Conservation (phyloP, 2,888 invertebrate genomes). For the Tigriopus californicus region DNA sequence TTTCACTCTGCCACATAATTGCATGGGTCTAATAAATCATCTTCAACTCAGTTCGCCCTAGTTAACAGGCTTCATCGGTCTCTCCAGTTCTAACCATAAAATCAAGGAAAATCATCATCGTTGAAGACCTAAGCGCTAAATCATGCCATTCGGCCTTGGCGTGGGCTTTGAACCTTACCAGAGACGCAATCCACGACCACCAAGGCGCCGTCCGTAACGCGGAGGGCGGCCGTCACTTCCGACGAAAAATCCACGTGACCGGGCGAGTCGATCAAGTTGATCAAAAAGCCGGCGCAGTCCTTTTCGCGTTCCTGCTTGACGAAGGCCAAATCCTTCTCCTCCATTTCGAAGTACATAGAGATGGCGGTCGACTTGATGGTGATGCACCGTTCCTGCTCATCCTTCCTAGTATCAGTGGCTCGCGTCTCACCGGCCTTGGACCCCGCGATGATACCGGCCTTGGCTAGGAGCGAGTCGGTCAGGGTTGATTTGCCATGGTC, state of each 20-base stretch:
- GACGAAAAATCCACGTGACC: constrained; percentile 99
- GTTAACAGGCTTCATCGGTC: background rate
- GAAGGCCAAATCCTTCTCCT: constrained; percentile 80
- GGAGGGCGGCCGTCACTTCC: constrained; percentile 97
- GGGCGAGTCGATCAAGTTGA: constrained; percentile 98
- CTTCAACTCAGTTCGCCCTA: background rate
- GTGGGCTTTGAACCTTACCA: constrained; percentile 41
- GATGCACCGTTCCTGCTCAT: constrained; percentile 99
- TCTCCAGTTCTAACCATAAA: no score
- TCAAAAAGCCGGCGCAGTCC: constrained; percentile 85
- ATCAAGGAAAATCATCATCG: no score
- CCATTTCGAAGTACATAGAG: constrained; percentile 95
- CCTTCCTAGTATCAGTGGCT: constrained; percentile 98
- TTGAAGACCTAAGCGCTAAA: no score
- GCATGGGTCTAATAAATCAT: no score
- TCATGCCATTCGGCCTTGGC: background rate
- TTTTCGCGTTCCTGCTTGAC: constrained; percentile 75
- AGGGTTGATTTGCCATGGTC: constrained; percentile 99
- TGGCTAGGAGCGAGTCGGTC: constrained; percentile 97
- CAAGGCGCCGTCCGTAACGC: constrained; percentile 98
- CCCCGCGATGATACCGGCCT: constrained; percentile 98
- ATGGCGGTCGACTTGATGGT: constrained; percentile 99
- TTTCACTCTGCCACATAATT: no score
- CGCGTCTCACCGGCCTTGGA: constrained; percentile 97
- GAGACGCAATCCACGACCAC: constrained; percentile 99